phyloP scores from a whole-genome alignment of 2,797 vertebrate species.

The Astyanax mexicanus region DNA sequence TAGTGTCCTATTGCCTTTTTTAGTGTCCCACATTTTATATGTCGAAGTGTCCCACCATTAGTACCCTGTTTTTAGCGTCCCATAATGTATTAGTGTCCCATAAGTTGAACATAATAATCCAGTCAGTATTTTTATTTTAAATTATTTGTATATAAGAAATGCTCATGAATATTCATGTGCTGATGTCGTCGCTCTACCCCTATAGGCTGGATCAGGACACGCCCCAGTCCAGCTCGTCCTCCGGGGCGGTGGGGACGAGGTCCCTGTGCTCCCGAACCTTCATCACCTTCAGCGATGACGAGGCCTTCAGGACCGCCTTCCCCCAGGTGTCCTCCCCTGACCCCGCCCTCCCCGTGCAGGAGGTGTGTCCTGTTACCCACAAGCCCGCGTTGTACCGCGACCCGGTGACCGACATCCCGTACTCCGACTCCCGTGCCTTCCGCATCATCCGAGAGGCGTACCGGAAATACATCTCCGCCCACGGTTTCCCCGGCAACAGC shows the following conservation, averaged over 20 bases:
- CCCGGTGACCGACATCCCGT: slow-evolving; percentile 95
- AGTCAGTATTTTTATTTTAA: too few relatives aligned
- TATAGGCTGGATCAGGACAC: slow-evolving; percentile 88
- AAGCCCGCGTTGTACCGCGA: slow-evolving; percentile 90
- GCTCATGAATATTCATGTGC: neutral
- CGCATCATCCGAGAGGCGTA: slow-evolving; percentile 95
- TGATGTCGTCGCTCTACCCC: neutral
- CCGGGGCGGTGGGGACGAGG: slow-evolving; percentile 10
- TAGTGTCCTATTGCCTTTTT: too few relatives aligned
- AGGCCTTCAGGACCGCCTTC: slow-evolving; percentile 85
- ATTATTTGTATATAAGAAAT: too few relatives aligned
- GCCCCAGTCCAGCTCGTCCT: slow-evolving; percentile 64
- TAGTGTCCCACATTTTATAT: too few relatives aligned
- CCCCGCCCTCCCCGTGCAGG: slow-evolving; percentile 82
- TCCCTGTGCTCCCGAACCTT: slow-evolving; percentile 90
- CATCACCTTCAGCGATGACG: slow-evolving; percentile 93
- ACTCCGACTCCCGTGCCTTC: slow-evolving; percentile 90
- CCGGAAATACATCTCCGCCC: slow-evolving; percentile 92
- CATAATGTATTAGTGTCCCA: too few relatives aligned
- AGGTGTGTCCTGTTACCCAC: slow-evolving; percentile 95
- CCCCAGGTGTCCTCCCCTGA: slow-evolving; percentile 56
- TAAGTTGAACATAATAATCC: too few relatives aligned
- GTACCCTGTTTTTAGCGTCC: too few relatives aligned
- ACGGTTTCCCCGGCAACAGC: slow-evolving; percentile 89
- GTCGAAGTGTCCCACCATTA: too few relatives aligned